These are phyloP conservation scores for Chloropsis hardwickii DNA, from an alignment of 2,113 vertebrate species.

Conservation along the genomic window DNA sequence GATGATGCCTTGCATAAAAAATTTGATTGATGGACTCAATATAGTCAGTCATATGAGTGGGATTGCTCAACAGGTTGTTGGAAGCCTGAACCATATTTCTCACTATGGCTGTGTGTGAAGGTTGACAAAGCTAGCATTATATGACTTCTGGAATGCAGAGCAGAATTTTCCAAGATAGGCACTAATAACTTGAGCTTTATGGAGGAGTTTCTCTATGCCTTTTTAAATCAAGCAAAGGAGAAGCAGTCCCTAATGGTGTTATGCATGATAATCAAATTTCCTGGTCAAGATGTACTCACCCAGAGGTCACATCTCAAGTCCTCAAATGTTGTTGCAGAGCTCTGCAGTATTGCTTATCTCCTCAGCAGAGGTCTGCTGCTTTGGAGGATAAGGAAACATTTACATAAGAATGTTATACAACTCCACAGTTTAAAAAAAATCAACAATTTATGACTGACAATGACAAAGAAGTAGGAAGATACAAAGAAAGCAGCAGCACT, in stretches of 20 bases:
- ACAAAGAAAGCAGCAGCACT: neutral
- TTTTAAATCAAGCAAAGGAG: neutral
- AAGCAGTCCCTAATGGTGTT: neutral
- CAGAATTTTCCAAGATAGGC: neutral
- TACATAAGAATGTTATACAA: neutral
- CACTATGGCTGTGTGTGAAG: accelerated
- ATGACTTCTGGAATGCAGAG: neutral
- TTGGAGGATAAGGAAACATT: neutral
- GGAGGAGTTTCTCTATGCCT: neutral
- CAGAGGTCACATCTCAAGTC: neutral
- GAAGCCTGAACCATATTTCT: neutral
- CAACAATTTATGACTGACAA: neutral
- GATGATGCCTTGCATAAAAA: neutral
- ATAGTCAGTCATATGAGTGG: neutral
- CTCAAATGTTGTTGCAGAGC: neutral
- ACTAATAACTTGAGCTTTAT: neutral
- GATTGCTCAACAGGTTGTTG: neutral
- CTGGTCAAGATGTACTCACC: neutral
- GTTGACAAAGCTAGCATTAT: neutral
- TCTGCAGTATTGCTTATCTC: neutral
- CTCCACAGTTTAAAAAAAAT: neutral
- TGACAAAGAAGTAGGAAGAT: neutral
- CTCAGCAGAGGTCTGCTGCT: neutral
- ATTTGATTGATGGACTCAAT: neutral
- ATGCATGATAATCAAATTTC: neutral